A percentile compares a stretch with the other conserved stretches of the same genome.
phyloP scores from a whole-genome alignment of 1,140 invertebrate species.

The Papilio glaucus region DNA sequence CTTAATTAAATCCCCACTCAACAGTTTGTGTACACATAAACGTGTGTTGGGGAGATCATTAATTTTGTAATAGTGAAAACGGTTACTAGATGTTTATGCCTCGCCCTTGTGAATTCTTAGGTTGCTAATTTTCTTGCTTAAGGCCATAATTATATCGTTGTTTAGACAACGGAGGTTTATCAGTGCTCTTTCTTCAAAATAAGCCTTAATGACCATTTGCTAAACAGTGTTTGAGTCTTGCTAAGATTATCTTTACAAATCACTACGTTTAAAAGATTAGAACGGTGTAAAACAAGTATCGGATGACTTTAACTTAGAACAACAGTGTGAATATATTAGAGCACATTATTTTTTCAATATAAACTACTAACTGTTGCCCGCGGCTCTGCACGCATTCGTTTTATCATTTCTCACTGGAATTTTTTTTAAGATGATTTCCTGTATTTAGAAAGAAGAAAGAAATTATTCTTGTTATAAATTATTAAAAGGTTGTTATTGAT shows the following conservation, averaged over 20 bases:
- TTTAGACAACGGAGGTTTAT: not conserved
- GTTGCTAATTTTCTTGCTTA: constrained; percentile 12
- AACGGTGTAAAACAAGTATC: too few species aligned
- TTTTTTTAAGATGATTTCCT: too few species aligned
- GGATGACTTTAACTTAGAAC: too few species aligned
- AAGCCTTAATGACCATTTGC: not conserved
- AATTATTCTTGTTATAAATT: too few species aligned
- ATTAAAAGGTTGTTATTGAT: too few species aligned
- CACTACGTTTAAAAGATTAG: not conserved
- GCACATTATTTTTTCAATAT: too few species aligned
- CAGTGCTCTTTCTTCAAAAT: not conserved
- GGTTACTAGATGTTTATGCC: not conserved
- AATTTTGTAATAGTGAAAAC: constrained; percentile 2
- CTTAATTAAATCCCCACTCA: constrained; percentile 1
- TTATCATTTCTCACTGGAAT: too few species aligned
- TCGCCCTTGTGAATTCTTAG: not conserved
- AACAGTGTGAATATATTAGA: too few species aligned
- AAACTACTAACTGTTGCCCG: too few species aligned
- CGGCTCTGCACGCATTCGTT: too few species aligned
- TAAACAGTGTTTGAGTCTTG: not conserved
- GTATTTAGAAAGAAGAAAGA: too few species aligned
- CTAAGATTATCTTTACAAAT: not conserved
- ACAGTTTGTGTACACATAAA: not conserved
- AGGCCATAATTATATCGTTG: not conserved
- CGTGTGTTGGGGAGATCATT: not conserved